phyloP scores from a whole-genome alignment of 2,888 invertebrate genomes.

The Chloromyia formosa region DNA sequence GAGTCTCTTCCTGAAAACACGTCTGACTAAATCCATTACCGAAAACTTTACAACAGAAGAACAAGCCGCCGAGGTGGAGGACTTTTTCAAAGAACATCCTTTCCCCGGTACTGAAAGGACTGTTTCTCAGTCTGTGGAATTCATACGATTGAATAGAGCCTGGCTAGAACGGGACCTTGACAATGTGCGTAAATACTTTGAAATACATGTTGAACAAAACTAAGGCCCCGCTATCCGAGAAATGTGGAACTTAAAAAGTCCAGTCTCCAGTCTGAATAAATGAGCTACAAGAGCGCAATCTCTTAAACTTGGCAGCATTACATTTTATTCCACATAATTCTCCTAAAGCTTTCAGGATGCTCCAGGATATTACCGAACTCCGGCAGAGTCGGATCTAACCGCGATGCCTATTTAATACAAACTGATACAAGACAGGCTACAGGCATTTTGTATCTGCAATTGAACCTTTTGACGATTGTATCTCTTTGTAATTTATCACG shows the following conservation, averaged over 20 bases:
- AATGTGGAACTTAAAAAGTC: neutral
- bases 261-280: neutral
- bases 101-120: slow-evolving; percentile 87
- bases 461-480: neutral
- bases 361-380: no score
- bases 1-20: slow-evolving; percentile 82
- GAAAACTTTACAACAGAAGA: slow-evolving; percentile 90
- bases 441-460: neutral
- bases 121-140: slow-evolving; percentile 90
- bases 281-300: neutral
- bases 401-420: neutral
- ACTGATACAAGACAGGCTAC: neutral
- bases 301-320: neutral
- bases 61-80: slow-evolving; percentile 81
- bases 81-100: slow-evolving; percentile 78
- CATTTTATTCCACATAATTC: neutral
- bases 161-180: slow-evolving; percentile 85
- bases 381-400: neutral
- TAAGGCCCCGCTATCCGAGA: neutral
- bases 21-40: slow-evolving; percentile 84
- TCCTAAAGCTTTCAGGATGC: neutral
- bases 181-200: slow-evolving; percentile 70
- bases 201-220: neutral
- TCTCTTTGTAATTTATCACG: slow-evolving; percentile 5
- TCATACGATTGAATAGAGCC: slow-evolving; percentile 85